Percentiles rank a stretch among this genome's conserved stretches.
phyloP scores from a whole-genome alignment of 2,888 invertebrate species.

The Diarsia dahlii region DNA sequence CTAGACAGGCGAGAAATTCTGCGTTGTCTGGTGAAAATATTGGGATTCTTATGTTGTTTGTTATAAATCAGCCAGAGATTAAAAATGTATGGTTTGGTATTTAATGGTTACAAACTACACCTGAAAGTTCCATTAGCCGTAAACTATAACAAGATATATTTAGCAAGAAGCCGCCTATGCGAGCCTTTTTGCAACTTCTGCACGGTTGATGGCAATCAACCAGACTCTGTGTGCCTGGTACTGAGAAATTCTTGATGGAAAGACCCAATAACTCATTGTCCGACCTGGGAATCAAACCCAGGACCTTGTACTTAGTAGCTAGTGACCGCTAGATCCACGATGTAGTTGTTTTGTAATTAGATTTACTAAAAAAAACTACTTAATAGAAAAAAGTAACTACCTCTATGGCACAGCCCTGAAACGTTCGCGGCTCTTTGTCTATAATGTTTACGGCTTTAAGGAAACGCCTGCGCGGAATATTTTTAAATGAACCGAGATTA shows the following conservation, averaged over 20 bases:
- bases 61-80: not conserved
- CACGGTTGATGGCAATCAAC: too few species aligned
- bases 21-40: not conserved
- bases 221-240: too few species aligned
- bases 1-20: not conserved
- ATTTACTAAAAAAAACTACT: not conserved
- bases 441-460: slow-evolving; percentile 64
- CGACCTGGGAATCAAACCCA: too few species aligned
- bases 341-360: too few species aligned
- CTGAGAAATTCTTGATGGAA: too few species aligned
- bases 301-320: too few species aligned
- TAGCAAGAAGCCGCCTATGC: too few species aligned
- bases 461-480: slow-evolving; percentile 63
- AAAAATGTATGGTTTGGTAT: not conserved
- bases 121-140: not conserved
- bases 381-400: not conserved
- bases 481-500: slow-evolving; percentile 60
- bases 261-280: too few species aligned
- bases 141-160: not conserved
- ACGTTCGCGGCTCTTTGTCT: slow-evolving; percentile 39
- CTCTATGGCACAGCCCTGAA: slow-evolving; percentile 36
- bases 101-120: too few species aligned
- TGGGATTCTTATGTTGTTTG: not conserved
- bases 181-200: too few species aligned
- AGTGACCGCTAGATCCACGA: too few species aligned